Evolutionary conservation across 1,140 invertebrate genomes (phyloP), one percentile per base, ranked within the genome.

Genomic region (Aphelenchoides avenae): DNA sequence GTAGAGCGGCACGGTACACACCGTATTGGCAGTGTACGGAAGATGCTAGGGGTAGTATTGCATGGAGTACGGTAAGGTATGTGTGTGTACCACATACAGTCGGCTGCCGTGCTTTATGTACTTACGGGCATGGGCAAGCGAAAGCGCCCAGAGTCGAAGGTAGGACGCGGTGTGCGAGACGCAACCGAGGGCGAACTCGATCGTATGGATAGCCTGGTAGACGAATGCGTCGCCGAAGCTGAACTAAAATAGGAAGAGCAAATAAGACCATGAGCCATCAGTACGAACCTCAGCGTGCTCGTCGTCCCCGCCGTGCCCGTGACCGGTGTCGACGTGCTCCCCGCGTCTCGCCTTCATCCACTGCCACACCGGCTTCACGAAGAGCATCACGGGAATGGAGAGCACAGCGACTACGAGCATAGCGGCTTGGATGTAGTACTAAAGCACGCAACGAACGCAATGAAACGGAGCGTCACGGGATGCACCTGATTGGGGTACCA

Each of bases 101-200:
- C n/a, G n/a, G n/a, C n/a, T n/a, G n/a, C n/a, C n/a, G n/a, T n/a
- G n/a, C n/a, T n/a, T n/a, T n/a, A n/a, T n/a, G n/a, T 49, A 48
- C 88, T 87, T 84, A 89, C 87, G 89, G 51, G 87, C 87, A 80
- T 95, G 91, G 65, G 91, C 91, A 54, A 96, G 82, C 56, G 89
- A 92, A 51, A 96, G 80, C 33, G 91, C 91, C 91, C 91, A 96
- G 27, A 96, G 81, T 72, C 91, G 88, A 7, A 95, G 82, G 79
- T 95, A 95, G 0, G 90, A 94, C 1, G 91, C 91, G 0, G 91
- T 94, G 75, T 95, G 90, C 0, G 89, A 93, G 57, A 95, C 86
- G 59, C 89, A 93, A 73, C 90, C 91, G 36, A 95, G 84, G 68
- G 89, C 89, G 78, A 90, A 95, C 80, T 96, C 91, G 70, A 96